Base-by-base conservation (phyloP, 30 jellyfish, hydroid and myxozoan species). In the Mastigias papua region DNA sequence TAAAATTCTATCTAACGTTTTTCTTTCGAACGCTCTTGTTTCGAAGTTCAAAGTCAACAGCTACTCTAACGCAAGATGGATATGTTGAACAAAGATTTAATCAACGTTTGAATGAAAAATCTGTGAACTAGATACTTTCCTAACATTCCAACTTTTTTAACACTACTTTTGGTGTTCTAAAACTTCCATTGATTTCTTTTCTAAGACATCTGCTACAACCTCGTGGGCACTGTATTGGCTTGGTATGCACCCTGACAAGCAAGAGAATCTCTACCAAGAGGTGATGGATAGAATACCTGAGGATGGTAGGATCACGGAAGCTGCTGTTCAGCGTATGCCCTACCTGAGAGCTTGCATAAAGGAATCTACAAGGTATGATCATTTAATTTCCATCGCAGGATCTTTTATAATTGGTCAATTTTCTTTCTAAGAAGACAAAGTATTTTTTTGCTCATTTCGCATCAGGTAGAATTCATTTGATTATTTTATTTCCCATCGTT, bases 281-380 rank as follows among this genome's bases (percentile, higher is more conserved):
- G 20, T 82, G 22, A 69, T 27, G 21, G 49, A 61, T 17, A 69
- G 27, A 26, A 33, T 82, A 1, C 86, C 86, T 7, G 86, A 35
- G 19, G 78, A 82, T 32, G 46, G 72, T 15, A 32, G 33, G 8
- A 54, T 82, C 29, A 67, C 92, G 15, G 85, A 68, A 13, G 68
- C 30, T 19, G 84, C 71, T 21, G 51, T 82, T 28, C 92, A 82
- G 54, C 69, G 69, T n/a, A 68, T 82, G 86, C 86, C 92, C 42
- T 82, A 82, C 46, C 49, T 82, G 17, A 68, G 86, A 69, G 92
- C 86, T 20, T 68, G 86, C 28, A 23, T 82, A 29, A 82, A 82
- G 30, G 92, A 82, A 60, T 13, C 86, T 8, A 62, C 77, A 33
- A 82, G 92, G 86, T 82, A 37, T 69, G 28, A 6, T 21, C 8